These are phyloP conservation scores for Anthopleura sola DNA, from an alignment of 64 coral and sea anemone genomes.

Conservation along the genomic window DNA sequence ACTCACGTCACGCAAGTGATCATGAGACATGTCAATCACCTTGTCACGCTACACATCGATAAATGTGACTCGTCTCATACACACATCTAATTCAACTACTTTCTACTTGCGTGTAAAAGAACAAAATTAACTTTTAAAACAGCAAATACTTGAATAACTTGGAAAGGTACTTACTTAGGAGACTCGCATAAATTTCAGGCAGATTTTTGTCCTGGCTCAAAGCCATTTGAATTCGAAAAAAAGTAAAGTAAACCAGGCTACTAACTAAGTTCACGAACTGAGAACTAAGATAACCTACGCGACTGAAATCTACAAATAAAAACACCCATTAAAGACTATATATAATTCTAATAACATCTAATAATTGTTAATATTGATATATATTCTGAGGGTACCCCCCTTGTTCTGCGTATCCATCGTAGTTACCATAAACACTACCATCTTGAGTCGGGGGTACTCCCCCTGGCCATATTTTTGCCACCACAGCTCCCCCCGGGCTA, in stretches of 20 bases:
- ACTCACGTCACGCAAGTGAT: background rate
- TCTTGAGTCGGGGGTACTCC: slow-evolving; percentile 72
- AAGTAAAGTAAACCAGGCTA: background rate
- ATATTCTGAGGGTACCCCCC: slow-evolving; percentile 84
- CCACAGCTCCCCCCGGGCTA: slow-evolving; percentile 64
- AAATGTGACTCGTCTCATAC: background rate
- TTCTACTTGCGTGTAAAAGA: background rate
- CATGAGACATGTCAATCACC: background rate
- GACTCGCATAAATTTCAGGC: background rate
- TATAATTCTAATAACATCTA: slow-evolving; percentile 21
- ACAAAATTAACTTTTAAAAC: background rate
- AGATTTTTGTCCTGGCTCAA: background rate
- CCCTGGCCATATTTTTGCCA: slow-evolving; percentile 84
- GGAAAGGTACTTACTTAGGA: background rate
- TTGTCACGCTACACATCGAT: background rate
- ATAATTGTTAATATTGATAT: slow-evolving; percentile 72
- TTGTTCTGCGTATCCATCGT: slow-evolving; percentile 85
- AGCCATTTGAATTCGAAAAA: background rate
- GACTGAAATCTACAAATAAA: background rate
- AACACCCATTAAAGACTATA: background rate
- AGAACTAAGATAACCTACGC: too few species aligned
- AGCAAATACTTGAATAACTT: background rate
- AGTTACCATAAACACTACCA: slow-evolving; percentile 82
- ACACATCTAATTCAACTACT: background rate
- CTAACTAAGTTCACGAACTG: too few species aligned